phyloP scores from a whole-genome alignment of 2,888 invertebrate genomes.

The Therioaphis trifolii region DNA sequence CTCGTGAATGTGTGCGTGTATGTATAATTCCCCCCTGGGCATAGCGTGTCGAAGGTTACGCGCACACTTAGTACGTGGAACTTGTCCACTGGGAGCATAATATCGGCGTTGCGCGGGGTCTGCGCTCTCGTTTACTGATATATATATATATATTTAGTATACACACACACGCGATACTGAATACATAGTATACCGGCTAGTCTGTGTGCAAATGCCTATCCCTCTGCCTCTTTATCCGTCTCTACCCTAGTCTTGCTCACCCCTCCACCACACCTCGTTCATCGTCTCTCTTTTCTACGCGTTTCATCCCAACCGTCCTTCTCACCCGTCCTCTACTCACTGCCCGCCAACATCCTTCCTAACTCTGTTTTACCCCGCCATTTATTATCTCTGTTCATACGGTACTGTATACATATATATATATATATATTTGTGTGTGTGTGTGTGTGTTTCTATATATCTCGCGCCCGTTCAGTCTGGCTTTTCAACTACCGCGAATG shows the following conservation, averaged over 20 bases:
- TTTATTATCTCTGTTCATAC: no score
- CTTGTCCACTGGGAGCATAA: conserved; percentile 45
- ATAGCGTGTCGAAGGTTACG: conserved; percentile 61
- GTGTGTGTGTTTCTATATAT: no score
- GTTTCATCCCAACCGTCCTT: no score
- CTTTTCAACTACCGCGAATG: not conserved
- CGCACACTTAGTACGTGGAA: conserved; percentile 41
- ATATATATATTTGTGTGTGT: not conserved
- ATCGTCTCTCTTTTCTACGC: no score
- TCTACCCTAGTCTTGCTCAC: not conserved
- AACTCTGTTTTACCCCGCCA: no score
- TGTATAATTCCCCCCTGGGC: conserved; percentile 54
- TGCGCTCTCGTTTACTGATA: not conserved
- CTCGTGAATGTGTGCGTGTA: not conserved
- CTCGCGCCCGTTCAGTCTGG: not conserved
- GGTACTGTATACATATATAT: no score
- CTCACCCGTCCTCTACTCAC: no score
- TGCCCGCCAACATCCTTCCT: no score
- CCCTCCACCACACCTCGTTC: no score
- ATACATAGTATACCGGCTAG: no score
- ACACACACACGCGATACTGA: no score
- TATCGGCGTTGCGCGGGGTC: conserved; percentile 10
- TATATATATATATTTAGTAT: not conserved
- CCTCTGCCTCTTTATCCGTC: not conserved
- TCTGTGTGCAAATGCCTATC: no score